A percentile compares a stretch with the other conserved stretches of the same genome.
phyloP scores from a whole-genome alignment of 1,140 invertebrate genomes.

The Temnothorax nylanderi region DNA sequence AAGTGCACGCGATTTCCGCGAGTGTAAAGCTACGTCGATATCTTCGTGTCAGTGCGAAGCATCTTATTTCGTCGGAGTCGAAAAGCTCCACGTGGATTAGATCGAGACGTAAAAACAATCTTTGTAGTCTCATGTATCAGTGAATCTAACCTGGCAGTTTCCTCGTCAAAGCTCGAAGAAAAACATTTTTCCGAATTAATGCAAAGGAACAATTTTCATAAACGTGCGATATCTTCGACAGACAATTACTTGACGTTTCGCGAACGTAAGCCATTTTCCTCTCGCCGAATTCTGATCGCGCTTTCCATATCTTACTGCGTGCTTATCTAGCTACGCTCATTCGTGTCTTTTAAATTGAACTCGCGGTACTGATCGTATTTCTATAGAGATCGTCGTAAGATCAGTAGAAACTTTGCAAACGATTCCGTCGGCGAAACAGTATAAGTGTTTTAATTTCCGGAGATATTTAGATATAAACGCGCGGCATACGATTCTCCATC shows the following conservation, averaged over 20 bases:
- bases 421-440: constrained; percentile 10
- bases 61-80: background rate
- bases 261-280: constrained; percentile 39
- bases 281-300: background rate
- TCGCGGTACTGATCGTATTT: constrained; percentile 5
- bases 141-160: background rate
- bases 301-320: background rate
- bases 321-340: background rate
- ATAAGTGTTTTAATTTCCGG: constrained; percentile 15
- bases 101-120: background rate
- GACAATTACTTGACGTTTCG: constrained; percentile 77
- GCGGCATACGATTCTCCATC: background rate
- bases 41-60: background rate
- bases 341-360: constrained; percentile 22
- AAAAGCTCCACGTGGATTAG: background rate
- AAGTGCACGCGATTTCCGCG: background rate
- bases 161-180: background rate
- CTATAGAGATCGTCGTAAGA: constrained; percentile 26
- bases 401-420: background rate
- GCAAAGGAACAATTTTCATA: constrained; percentile 25
- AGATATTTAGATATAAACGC: background rate
- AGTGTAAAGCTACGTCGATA: constrained; percentile 13
- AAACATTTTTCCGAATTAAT: constrained; percentile 26
- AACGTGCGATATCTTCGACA: constrained; percentile 65
- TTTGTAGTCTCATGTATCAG: background rate